Conservation (phyloP, 2,113 vertebrate genomes). For the Rhipidura dahli region DNA sequence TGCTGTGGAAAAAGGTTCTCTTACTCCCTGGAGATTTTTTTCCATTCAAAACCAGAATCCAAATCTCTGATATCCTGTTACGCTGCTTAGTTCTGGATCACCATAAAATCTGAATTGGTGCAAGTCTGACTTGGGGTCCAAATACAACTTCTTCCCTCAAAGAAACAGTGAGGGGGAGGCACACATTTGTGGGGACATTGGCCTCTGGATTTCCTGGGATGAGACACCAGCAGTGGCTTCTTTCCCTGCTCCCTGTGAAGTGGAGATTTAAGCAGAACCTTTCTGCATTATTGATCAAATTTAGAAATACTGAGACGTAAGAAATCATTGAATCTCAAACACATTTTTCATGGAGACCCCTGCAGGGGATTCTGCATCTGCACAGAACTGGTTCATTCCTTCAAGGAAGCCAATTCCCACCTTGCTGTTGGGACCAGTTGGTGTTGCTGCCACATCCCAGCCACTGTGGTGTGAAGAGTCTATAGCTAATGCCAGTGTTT, state of each 20-base stretch:
- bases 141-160: neutral
- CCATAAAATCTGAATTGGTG: neutral
- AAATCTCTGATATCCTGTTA: neutral
- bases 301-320: neutral
- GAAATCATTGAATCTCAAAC: neutral
- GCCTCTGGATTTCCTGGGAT: neutral
- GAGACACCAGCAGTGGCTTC: neutral
- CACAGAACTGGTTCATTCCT: neutral
- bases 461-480: neutral
- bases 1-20: neutral
- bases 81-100: neutral
- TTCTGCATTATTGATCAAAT: neutral
- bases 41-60: neutral
- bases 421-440: neutral
- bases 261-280: neutral
- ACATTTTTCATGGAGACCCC: neutral
- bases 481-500: neutral
- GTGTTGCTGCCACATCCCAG: neutral
- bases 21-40: neutral
- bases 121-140: neutral
- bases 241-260: neutral
- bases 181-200: neutral
- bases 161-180: neutral
- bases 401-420: neutral
- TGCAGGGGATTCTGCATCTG: neutral